These are phyloP conservation scores for Apodemus speciosus DNA, from an alignment of 2,113 vertebrate species.

Conservation along the genomic window DNA sequence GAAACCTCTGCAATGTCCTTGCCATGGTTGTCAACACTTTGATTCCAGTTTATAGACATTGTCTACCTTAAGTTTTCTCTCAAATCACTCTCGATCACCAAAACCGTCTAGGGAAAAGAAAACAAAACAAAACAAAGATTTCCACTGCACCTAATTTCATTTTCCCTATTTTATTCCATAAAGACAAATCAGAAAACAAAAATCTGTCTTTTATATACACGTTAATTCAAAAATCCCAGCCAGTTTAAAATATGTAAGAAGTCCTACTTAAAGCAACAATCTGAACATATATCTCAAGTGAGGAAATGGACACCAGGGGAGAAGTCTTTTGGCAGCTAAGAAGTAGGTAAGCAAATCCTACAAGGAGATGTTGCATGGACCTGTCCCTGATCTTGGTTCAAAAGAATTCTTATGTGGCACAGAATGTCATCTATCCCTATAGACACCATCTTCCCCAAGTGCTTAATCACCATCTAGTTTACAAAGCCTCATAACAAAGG, in stretches of 20 bases:
- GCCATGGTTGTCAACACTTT: constrained; percentile 25
- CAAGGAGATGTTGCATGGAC: constrained; percentile 15
- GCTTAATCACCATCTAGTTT: constrained; percentile 62
- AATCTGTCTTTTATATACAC: constrained; percentile 40
- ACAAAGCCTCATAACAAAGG: constrained; percentile 62
- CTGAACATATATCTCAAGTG: neutral
- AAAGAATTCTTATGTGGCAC: neutral
- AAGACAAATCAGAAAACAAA: constrained; percentile 51
- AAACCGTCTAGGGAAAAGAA: neutral
- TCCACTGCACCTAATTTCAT: constrained; percentile 30
- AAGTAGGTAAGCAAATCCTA: constrained; percentile 24
- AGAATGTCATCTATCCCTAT: neutral
- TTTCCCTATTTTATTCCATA: constrained; percentile 14
- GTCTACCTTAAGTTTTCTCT: constrained; percentile 40
- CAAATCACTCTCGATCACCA: constrained; percentile 41
- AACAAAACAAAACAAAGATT: neutral
- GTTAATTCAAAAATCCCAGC: constrained; percentile 17
- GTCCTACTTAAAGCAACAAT: constrained; percentile 25
- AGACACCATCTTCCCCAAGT: constrained; percentile 22
- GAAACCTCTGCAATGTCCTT: constrained; percentile 31
- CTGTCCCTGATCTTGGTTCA: neutral
- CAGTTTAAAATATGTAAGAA: constrained; percentile 34
- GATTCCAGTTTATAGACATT: neutral
- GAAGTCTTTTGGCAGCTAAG: constrained; percentile 2
- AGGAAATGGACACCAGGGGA: neutral